phyloP scores from a whole-genome alignment of 2,797 vertebrate genomes.

The Helostoma temminkii region DNA sequence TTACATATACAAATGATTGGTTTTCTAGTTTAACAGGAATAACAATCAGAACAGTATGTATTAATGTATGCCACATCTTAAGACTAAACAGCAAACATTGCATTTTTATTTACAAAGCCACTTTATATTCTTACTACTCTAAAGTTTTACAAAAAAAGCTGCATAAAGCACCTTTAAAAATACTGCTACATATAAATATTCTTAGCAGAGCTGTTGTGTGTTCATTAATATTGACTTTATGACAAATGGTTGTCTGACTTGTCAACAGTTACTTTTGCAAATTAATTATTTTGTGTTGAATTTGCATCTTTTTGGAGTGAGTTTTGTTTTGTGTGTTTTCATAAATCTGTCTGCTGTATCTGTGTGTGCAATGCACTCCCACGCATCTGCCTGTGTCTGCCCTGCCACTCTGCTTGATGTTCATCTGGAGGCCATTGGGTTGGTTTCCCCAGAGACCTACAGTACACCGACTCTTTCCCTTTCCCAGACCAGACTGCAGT shows the following conservation, averaged over 20 bases:
- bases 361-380: slow-evolving; percentile 39
- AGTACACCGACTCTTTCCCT: too few species aligned
- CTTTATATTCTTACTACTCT: too few species aligned
- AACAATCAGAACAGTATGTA: too few species aligned
- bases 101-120: too few species aligned
- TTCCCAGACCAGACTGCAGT: slow-evolving; percentile 71
- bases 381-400: slow-evolving; percentile 64
- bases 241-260: not conserved
- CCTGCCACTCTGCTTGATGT: slow-evolving; percentile 62
- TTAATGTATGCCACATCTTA: too few species aligned
- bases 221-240: too few species aligned
- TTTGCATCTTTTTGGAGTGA: slow-evolving; percentile 4
- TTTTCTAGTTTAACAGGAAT: too few species aligned
- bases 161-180: not conserved
- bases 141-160: too few species aligned
- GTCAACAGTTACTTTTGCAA: not conserved
- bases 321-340: not conserved
- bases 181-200: not conserved
- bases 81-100: too few species aligned
- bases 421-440: slow-evolving; percentile 60
- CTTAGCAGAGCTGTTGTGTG: slow-evolving; percentile 1
- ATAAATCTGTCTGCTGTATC: slow-evolving; percentile 29
- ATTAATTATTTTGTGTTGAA: not conserved
- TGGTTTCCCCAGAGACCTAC: slow-evolving; percentile 56
- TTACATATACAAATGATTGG: too few species aligned